A percentile compares a stretch with the other conserved stretches of the same genome.
These are phyloP conservation scores for Galeopterus variegatus DNA, from an alignment of 2,113 vertebrate genomes.

Conservation along the genomic window DNA sequence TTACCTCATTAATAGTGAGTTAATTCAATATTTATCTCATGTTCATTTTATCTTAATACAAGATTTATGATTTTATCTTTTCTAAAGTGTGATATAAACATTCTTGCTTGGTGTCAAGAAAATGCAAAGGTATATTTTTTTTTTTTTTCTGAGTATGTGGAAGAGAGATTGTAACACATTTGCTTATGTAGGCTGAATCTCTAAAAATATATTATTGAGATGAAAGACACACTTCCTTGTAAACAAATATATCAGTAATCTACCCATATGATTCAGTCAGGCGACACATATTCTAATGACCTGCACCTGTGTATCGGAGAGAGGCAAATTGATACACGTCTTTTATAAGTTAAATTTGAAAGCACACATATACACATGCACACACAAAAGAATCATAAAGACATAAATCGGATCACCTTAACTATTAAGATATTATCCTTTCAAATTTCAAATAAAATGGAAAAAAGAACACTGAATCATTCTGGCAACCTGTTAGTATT, in stretches of 20 bases:
- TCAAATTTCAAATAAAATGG: constrained; percentile 70
- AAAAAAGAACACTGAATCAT: constrained; percentile 78
- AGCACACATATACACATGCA: constrained; percentile 27
- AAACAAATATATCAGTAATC: neutral
- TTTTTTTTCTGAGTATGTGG: neutral
- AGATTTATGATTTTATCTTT: neutral
- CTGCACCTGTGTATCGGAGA: neutral
- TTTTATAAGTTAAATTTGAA: constrained; percentile 49
- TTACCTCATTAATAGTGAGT: neutral
- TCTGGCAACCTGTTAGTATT: constrained; percentile 75
- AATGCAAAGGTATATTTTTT: neutral
- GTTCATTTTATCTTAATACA: neutral
- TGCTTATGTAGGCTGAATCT: neutral
- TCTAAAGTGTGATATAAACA: neutral
- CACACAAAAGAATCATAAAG: constrained; percentile 1
- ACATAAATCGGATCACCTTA: constrained; percentile 57
- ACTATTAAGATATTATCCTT: constrained; percentile 64
- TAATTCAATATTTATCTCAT: neutral
- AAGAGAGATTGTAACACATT: neutral
- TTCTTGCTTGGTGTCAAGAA: neutral
- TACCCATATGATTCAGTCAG: neutral
- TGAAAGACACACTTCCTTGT: neutral
- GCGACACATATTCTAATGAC: neutral
- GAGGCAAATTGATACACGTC: neutral
- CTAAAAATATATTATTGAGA: neutral